Percentiles rank a stretch among this genome's conserved stretches.
These are phyloP conservation scores for Melanargia galathea DNA, from an alignment of 2,888 invertebrate genomes.

Conservation along the genomic window DNA sequence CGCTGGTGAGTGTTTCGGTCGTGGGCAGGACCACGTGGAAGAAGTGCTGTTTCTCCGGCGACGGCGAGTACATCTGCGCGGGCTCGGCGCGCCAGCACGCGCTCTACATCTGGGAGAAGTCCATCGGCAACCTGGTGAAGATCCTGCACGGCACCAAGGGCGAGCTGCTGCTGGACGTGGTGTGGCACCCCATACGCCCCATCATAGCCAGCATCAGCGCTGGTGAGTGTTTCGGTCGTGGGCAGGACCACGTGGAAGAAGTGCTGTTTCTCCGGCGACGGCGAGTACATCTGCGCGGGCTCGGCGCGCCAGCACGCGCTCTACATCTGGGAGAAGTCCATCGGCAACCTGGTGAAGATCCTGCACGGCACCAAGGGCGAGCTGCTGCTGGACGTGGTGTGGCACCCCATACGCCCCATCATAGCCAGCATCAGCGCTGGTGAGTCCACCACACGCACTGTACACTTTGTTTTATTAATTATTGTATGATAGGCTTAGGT, in stretches of 20 bases:
- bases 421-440: slow-evolving; percentile 97
- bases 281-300: too few species aligned
- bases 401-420: slow-evolving; percentile 91
- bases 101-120: slow-evolving; percentile 99
- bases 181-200: slow-evolving; percentile 99
- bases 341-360: slow-evolving; percentile 99
- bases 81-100: slow-evolving; percentile 98
- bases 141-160: slow-evolving; percentile 99
- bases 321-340: slow-evolving; percentile 99
- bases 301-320: slow-evolving; percentile 96
- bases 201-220: slow-evolving; percentile 98
- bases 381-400: too few species aligned
- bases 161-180: slow-evolving; percentile 97
- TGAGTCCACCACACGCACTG: too few species aligned
- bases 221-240: too few species aligned
- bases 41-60: slow-evolving; percentile 99
- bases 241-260: too few species aligned
- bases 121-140: slow-evolving; percentile 98
- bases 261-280: too few species aligned
- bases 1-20: slow-evolving; percentile 75
- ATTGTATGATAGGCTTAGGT: too few species aligned
- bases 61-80: slow-evolving; percentile 99
- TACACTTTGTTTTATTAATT: too few species aligned
- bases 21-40: slow-evolving; percentile 96
- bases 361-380: slow-evolving; percentile 99